Percentiles rank a stretch among this genome's conserved stretches.
Evolutionary conservation across 2,797 vertebrate genomes (phyloP).

Genomic region (Myiothlypis chrysogaster): DNA sequence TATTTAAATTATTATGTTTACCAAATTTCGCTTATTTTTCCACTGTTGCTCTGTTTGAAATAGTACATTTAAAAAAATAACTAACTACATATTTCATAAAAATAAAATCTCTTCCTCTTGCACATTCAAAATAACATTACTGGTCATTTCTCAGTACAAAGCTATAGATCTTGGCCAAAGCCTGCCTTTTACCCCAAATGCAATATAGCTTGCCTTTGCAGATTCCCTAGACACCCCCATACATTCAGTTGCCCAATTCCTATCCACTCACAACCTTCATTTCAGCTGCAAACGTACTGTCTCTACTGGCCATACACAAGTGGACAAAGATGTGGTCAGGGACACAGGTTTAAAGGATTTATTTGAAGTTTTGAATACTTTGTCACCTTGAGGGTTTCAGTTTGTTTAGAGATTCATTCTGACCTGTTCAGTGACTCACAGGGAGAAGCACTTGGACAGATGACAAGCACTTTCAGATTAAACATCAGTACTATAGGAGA

Average conservation of each 20-base stretch:
- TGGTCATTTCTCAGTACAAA: not conserved
- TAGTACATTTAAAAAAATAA: not conserved
- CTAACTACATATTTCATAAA: not conserved
- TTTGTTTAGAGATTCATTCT: not conserved
- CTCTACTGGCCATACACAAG: not conserved
- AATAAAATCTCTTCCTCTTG: not conserved
- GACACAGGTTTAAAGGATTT: not conserved
- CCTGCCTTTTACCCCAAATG: not conserved
- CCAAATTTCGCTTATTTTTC: not conserved
- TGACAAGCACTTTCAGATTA: not conserved
- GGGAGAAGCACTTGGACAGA: not conserved
- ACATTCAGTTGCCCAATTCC: rapidly evolving
- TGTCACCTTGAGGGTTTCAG: not conserved
- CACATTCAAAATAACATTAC: not conserved
- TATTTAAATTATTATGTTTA: not conserved
- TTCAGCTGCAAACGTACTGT: not conserved
- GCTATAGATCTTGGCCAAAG: not conserved
- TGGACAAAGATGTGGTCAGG: rapidly evolving
- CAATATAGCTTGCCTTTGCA: not conserved
- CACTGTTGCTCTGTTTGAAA: not conserved
- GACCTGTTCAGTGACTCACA: not conserved
- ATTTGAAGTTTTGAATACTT: not conserved
- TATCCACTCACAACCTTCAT: not conserved
- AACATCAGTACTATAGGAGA: not conserved
- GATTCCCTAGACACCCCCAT: not conserved